Evolutionary conservation across 2,888 invertebrate genomes (phyloP).

Genomic region (Ptychoptera contaminata): DNA sequence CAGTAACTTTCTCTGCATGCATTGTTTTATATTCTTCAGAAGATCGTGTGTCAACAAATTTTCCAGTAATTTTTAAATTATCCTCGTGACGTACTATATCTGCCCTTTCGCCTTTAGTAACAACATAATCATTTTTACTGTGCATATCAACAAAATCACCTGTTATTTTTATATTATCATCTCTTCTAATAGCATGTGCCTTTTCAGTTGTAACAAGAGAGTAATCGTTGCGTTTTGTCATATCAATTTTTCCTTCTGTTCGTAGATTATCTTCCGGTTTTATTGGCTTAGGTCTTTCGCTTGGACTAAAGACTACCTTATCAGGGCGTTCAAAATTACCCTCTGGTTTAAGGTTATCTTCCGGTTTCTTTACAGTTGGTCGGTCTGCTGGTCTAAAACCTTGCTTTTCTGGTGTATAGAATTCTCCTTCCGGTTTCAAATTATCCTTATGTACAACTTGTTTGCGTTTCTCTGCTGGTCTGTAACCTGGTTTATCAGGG

Average conservation of each 20-base stretch:
- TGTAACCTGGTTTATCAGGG: constrained; percentile 28
- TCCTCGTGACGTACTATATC: constrained; percentile 40
- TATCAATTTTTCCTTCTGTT: constrained; percentile 39
- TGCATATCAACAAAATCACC: constrained; percentile 38
- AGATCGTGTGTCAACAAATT: constrained; percentile 36
- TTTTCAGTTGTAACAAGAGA: constrained; percentile 42
- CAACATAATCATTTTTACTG: constrained; percentile 31
- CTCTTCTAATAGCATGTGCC: constrained; percentile 41
- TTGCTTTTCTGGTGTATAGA: constrained; percentile 19
- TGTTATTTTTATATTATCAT: constrained; percentile 35
- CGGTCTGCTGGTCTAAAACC: constrained; percentile 26
- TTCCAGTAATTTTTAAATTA: constrained; percentile 35
- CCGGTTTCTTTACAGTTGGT: constrained; percentile 16
- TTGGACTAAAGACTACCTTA: constrained; percentile 25
- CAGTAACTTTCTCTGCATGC: constrained; percentile 40
- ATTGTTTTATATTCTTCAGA: constrained; percentile 4
- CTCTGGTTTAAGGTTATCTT: constrained; percentile 29
- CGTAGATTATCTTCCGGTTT: constrained; percentile 30
- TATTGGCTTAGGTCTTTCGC: constrained; percentile 21
- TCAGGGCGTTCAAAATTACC: constrained; percentile 29
- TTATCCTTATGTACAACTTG: constrained; percentile 34
- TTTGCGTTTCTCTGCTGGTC: constrained; percentile 32
- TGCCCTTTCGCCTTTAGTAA: constrained; percentile 43
- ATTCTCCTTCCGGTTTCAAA: constrained; percentile 40
- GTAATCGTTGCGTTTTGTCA: constrained; percentile 29